Evolutionary conservation across 2,797 vertebrate genomes (phyloP).

Genomic region (Furcifer pardalis): DNA sequence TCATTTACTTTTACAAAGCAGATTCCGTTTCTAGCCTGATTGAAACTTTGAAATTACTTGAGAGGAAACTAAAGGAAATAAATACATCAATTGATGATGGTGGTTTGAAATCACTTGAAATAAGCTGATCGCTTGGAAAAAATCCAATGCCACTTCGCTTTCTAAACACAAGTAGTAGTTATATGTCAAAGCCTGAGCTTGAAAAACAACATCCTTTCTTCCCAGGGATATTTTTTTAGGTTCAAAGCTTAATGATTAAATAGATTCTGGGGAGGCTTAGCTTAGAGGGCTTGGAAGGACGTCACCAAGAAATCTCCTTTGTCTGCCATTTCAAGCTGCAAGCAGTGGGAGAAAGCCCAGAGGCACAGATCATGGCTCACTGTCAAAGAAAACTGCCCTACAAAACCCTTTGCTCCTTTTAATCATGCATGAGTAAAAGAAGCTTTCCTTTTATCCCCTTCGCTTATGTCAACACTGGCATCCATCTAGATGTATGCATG

Average conservation of each 20-base stretch:
- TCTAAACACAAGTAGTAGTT: slow-evolving; percentile 50
- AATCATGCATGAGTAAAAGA: slow-evolving; percentile 28
- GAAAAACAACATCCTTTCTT: slow-evolving; percentile 44
- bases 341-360: slow-evolving; percentile 41
- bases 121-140: slow-evolving; percentile 41
- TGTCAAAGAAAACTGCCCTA: slow-evolving; percentile 41
- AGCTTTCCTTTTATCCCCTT: slow-evolving; percentile 35
- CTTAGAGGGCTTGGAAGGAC: slow-evolving; percentile 53
- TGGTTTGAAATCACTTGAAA: slow-evolving; percentile 39
- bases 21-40: neutral
- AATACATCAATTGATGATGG: slow-evolving; percentile 52
- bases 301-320: slow-evolving; percentile 56
- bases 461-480: slow-evolving; percentile 14
- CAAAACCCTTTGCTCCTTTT: slow-evolving; percentile 47
- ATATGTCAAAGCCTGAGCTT: slow-evolving; percentile 36
- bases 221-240: slow-evolving; percentile 58
- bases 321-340: slow-evolving; percentile 60
- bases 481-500: slow-evolving; percentile 12
- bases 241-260: slow-evolving; percentile 63
- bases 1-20: slow-evolving; percentile 12
- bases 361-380: slow-evolving; percentile 36
- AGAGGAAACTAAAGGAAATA: slow-evolving; percentile 42
- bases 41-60: slow-evolving; percentile 17
- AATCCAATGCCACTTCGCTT: slow-evolving; percentile 57
- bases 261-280: slow-evolving; percentile 65